Evolutionary conservation across 2,113 vertebrate genomes (phyloP).

Genomic region (Chlorodrepanis virens): DNA sequence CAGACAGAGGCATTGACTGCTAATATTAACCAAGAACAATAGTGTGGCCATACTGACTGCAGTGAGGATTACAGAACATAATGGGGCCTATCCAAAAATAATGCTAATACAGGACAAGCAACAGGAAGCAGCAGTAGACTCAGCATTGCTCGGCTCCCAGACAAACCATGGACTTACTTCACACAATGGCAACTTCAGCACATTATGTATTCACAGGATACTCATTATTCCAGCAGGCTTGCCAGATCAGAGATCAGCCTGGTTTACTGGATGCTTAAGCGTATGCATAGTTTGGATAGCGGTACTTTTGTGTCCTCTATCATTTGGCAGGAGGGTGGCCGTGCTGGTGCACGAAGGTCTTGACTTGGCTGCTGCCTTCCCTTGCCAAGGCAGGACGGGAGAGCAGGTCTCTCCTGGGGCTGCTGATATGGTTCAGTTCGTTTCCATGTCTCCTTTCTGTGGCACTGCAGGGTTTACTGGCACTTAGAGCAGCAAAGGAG

Average conservation of each 20-base stretch:
- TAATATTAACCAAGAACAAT: conserved; percentile 89
- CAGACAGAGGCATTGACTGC: conserved; percentile 79
- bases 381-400: conserved; percentile 13
- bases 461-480: conserved; percentile 74
- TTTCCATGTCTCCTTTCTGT: conserved; percentile 73
- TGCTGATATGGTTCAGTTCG: conserved; percentile 69
- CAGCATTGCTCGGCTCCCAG: conserved; percentile 84
- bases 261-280: conserved; percentile 61
- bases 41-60: conserved; percentile 83
- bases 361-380: conserved; percentile 62
- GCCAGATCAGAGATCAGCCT: conserved; percentile 63
- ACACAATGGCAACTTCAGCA: conserved; percentile 81
- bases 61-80: conserved; percentile 94
- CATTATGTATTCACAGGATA: conserved; percentile 74
- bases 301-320: conserved; percentile 66
- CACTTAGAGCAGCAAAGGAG: background rate
- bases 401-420: conserved; percentile 46
- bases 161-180: conserved; percentile 76
- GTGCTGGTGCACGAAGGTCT: conserved; percentile 9
- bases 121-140: conserved; percentile 93
- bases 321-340: conserved; percentile 48
- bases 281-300: conserved; percentile 66
- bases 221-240: conserved; percentile 68
- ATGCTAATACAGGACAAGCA: conserved; percentile 85
- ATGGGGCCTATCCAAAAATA: conserved; percentile 89